Conservation (phyloP, 1,140 invertebrate species). For the Vollenhovia emeryi region DNA sequence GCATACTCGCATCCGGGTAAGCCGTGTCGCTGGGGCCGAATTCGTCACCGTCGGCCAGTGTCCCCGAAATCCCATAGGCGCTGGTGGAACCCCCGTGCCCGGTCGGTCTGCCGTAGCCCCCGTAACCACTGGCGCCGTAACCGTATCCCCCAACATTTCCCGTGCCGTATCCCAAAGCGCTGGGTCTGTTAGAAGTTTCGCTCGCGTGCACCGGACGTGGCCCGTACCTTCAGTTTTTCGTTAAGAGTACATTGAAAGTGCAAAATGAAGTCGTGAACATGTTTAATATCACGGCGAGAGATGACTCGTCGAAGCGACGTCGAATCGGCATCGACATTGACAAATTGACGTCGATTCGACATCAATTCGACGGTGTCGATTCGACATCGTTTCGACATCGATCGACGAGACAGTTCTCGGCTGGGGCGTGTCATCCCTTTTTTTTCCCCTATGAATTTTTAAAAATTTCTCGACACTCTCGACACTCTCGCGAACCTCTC, state of each 20-base stretch:
- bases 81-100: constrained; percentile 53
- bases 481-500: neutral
- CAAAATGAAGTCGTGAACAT: neutral
- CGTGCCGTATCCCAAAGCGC: constrained; percentile 60
- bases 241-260: neutral
- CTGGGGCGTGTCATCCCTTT: neutral
- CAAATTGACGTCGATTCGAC: too few relatives aligned
- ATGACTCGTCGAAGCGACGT: too few relatives aligned
- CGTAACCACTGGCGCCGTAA: constrained; percentile 73
- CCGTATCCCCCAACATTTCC: constrained; percentile 69
- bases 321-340: too few relatives aligned
- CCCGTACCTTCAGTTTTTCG: constrained; percentile 69
- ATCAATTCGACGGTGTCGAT: too few relatives aligned
- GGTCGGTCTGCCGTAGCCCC: constrained; percentile 74
- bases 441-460: too few relatives aligned
- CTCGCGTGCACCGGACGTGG: constrained; percentile 70
- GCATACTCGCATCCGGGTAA: constrained; percentile 64
- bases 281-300: neutral
- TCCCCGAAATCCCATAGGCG: constrained; percentile 75
- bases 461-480: neutral
- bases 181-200: constrained; percentile 75
- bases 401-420: too few relatives aligned
- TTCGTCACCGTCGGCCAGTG: constrained; percentile 74
- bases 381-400: too few relatives aligned
- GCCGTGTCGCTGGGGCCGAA: constrained; percentile 71